Conservation (phyloP, 2,888 invertebrate genomes). For the Trimorus sp. region DNA sequence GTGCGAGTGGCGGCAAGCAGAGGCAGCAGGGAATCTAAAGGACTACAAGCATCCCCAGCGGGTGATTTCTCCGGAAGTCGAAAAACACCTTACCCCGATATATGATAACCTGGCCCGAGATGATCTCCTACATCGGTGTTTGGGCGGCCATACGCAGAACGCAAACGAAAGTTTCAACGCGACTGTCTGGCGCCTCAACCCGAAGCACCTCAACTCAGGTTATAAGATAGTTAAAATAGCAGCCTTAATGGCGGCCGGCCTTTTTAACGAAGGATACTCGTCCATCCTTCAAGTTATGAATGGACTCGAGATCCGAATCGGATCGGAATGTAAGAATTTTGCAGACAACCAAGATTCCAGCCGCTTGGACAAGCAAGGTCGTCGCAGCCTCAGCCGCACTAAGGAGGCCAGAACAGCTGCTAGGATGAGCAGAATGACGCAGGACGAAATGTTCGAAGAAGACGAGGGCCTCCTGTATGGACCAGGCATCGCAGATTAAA, state of each 20-base stretch:
- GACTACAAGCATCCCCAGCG: constrained; percentile 30
- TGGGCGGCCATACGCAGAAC: constrained; percentile 35
- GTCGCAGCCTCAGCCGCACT: constrained; percentile 18
- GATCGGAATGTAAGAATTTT: constrained; percentile 25
- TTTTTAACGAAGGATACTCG: constrained; percentile 6
- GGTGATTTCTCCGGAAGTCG: constrained; percentile 39
- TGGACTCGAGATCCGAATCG: not conserved
- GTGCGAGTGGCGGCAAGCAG: constrained; percentile 53
- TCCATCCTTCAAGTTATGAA: not conserved
- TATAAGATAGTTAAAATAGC: not conserved
- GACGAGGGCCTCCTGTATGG: constrained; percentile 12
- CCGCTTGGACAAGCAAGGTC: constrained; percentile 19
- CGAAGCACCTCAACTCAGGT: not conserved
- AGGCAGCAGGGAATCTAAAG: constrained; percentile 6
- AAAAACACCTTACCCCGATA: constrained; percentile 46
- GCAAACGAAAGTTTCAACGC: constrained; percentile 5
- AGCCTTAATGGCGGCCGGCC: not conserved
- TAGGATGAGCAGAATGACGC: constrained; percentile 21
- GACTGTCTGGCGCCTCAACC: not conserved
- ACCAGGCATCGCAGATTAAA: constrained; percentile 16
- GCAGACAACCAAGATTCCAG: constrained; percentile 6
- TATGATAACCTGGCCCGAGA: constrained; percentile 43
- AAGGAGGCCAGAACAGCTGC: constrained; percentile 4
- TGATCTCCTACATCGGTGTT: constrained; percentile 44
- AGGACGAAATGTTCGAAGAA: constrained; percentile 25